Evolutionary conservation across 2,797 vertebrate genomes (phyloP).

Genomic region (Poeciliopsis paucimaculata): DNA sequence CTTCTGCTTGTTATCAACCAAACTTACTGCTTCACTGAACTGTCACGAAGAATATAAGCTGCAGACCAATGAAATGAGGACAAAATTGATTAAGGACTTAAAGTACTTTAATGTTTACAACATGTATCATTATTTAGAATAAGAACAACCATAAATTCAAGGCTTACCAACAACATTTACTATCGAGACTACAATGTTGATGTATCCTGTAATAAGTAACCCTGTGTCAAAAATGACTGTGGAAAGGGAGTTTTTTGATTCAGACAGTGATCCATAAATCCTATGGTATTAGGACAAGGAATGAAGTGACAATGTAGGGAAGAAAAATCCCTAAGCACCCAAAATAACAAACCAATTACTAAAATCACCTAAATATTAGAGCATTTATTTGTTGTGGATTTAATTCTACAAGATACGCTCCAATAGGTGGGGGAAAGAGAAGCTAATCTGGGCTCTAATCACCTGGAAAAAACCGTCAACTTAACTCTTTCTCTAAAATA

Average conservation of each 20-base stretch:
- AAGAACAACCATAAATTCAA: background rate
- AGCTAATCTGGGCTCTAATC: background rate
- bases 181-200: background rate
- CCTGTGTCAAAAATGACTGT: background rate
- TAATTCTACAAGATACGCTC: background rate
- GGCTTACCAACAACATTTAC: background rate
- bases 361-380: background rate
- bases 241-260: background rate
- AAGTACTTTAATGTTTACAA: constrained; percentile 25
- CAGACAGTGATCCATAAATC: background rate
- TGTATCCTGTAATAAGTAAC: background rate
- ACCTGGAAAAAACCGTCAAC: background rate
- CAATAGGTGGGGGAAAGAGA: background rate
- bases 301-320: no score
- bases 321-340: background rate
- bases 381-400: background rate
- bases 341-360: background rate
- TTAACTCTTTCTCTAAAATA: background rate
- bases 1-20: constrained; percentile 51
- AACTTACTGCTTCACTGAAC: constrained; percentile 53
- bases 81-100: constrained; percentile 22
- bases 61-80: constrained; percentile 18
- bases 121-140: background rate
- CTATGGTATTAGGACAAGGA: no score
- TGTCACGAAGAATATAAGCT: constrained; percentile 42